Base-by-base conservation (phyloP, 2,113 vertebrate genomes). In the Xiphorhynchus elegans region DNA sequence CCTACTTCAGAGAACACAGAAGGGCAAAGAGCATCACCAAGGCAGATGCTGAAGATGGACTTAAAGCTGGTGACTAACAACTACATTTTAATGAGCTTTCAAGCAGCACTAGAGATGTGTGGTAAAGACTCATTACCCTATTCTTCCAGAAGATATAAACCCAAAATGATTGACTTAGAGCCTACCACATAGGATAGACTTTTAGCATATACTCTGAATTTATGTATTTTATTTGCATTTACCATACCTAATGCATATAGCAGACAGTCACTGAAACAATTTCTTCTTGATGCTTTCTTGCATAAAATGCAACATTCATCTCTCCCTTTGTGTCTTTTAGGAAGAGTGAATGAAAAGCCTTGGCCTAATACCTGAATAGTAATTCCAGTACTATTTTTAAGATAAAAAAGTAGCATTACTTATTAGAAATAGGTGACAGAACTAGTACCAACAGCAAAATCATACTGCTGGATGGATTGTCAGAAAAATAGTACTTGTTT, bases 1-100 rank as follows among this genome's bases (percentile, higher is more conserved):
- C 81, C 93, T 97, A 95, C 82, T 93, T 89, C 84, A 94, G 75
- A 94, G 66, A 87, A 91, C 81, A 95, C 26, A 3, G 92, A 75
- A 82, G 16, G 77, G 47, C 42, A 88, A 91, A 95, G 53, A 84
- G 87, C 83, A 94, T 94, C 88, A 92, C 67, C 94, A 81, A 89
- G 39, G 74, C 0, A 96, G 94, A 97, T 96, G 92, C 92, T 92
- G 82, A 82, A 88, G 70, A 80, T 58, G 39, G 24, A 68, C 56
- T 95, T 86, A 90, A 90, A 85, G 20, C 37, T 90, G 81, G 35
- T 69, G 49, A 44, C 85, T 83, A 86, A 35, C 42, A 90, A 63
- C 5, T n/a, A 74, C 25, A 8, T 14, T 85, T 90, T 58, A 73
- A 81, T 74, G 33, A 91, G 70, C 4, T 56, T 87, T 47, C 23